Conservation (phyloP, 2,888 invertebrate species). For the Scaptodrosophila latifasciaeformis region DNA sequence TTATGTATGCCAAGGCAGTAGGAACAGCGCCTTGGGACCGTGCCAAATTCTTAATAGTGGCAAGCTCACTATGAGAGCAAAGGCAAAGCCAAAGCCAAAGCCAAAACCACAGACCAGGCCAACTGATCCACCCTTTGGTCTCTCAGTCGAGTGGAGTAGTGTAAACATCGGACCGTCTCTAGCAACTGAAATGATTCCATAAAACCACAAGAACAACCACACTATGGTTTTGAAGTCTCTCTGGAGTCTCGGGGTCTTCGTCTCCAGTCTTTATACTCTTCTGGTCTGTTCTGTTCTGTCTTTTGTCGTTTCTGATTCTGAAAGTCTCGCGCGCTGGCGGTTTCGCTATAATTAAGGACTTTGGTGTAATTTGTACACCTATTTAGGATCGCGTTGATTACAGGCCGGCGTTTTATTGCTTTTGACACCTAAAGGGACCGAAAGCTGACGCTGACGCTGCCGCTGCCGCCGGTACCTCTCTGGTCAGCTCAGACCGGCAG, state of each 20-base stretch:
- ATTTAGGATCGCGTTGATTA: constrained; percentile 76
- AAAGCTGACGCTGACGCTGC: too few relatives aligned
- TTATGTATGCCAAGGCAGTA: constrained; percentile 57
- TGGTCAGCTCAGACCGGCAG: constrained; percentile 4
- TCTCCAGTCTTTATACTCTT: too few relatives aligned
- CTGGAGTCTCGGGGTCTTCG: too few relatives aligned
- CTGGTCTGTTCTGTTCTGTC: too few relatives aligned
- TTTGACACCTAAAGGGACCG: constrained; percentile 75
- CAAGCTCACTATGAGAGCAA: constrained; percentile 54
- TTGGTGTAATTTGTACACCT: constrained; percentile 75
- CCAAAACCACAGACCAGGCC: constrained; percentile 17
- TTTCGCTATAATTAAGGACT: constrained; percentile 75
- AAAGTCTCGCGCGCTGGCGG: constrained; percentile 58
- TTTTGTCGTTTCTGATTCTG: too few relatives aligned
- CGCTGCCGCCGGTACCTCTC: constrained; percentile 16
- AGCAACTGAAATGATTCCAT: too few relatives aligned
- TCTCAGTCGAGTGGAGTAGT: too few relatives aligned
- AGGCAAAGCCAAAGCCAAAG: constrained; percentile 19
- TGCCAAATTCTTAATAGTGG: constrained; percentile 72
- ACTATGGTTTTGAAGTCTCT: too few relatives aligned
- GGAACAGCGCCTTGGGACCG: constrained; percentile 50
- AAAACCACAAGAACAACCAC: neutral
- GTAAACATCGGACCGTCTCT: neutral
- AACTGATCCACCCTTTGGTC: neutral
- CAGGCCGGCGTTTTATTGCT: constrained; percentile 76